phyloP scores from a whole-genome alignment of 92 coral and sea anemone species.

The Porites cylindrica region DNA sequence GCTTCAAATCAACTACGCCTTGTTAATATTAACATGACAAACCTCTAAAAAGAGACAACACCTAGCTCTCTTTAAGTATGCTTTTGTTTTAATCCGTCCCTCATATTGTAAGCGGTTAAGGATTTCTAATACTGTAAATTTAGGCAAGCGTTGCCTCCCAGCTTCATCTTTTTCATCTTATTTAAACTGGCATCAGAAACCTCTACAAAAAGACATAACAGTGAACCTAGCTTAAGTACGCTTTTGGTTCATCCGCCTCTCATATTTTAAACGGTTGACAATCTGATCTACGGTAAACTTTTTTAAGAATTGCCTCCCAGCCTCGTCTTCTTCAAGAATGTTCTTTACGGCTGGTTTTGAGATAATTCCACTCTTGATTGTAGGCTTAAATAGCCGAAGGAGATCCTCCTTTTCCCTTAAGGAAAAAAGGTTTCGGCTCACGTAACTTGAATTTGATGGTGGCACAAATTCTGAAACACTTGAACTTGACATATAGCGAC shows the following conservation, averaged over 20 bases:
- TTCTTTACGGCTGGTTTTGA: constrained; percentile 21
- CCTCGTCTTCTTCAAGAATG: constrained; percentile 11
- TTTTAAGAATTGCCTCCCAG: constrained; percentile 7
- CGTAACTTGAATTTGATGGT: not conserved
- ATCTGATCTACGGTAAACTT: constrained; percentile 12
- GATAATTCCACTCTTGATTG: not conserved
- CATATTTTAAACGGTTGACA: constrained; percentile 42
- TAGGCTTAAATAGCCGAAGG: not conserved
- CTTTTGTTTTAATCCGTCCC: too few relatives aligned
- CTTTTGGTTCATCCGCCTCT: constrained; percentile 2
- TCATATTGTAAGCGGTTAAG: too few relatives aligned
- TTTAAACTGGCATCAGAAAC: too few relatives aligned
- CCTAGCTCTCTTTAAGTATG: too few relatives aligned
- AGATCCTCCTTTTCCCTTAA: not conserved
- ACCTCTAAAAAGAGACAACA: too few relatives aligned
- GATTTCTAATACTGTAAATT: too few relatives aligned
- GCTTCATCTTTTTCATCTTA: too few relatives aligned
- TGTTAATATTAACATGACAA: too few relatives aligned
- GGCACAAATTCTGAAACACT: not conserved
- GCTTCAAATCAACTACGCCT: too few relatives aligned
- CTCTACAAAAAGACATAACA: too few relatives aligned
- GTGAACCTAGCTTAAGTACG: not conserved
- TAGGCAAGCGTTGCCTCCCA: too few relatives aligned
- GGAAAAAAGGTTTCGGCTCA: constrained; percentile 1
- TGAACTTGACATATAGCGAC: too few relatives aligned